Percentiles rank a stretch among this genome's conserved stretches.
phyloP scores from a whole-genome alignment of 2,113 vertebrate species.

The Cyphomyrus discorhynchus region DNA sequence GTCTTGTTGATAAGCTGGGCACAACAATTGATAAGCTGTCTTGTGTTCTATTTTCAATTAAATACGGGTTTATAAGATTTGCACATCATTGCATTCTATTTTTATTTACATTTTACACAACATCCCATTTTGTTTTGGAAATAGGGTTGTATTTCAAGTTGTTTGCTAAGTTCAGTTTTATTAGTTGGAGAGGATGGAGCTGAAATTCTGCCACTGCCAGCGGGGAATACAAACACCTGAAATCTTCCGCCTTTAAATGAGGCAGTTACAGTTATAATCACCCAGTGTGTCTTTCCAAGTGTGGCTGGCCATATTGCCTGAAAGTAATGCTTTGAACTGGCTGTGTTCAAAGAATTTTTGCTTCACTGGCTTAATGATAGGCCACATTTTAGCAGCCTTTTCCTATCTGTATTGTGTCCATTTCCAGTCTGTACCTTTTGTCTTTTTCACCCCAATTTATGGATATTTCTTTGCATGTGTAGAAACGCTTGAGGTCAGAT shows the following conservation, averaged over 20 bases:
- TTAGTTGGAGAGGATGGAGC: not conserved
- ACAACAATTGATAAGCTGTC: not conserved
- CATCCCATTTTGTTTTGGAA: not conserved
- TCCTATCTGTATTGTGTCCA: not conserved
- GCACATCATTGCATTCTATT: not conserved
- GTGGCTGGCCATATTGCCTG: not conserved
- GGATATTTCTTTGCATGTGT: not conserved
- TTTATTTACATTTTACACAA: not conserved
- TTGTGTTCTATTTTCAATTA: not conserved
- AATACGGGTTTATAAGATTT: not conserved
- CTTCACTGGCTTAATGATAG: not conserved
- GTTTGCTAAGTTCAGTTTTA: not conserved
- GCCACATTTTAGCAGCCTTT: not conserved
- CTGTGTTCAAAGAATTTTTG: not conserved
- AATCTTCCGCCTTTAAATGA: not conserved
- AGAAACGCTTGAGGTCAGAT: not conserved
- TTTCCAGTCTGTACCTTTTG: not conserved
- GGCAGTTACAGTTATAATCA: not conserved
- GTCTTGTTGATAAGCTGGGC: no score
- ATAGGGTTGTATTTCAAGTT: not conserved
- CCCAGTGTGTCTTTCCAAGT: not conserved
- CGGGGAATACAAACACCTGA: not conserved
- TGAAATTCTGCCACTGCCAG: not conserved
- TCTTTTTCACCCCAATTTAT: not conserved
- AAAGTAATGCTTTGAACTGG: not conserved